A percentile compares a stretch with the other conserved stretches of the same genome.
Evolutionary conservation across 2,888 invertebrate genomes (phyloP).

Genomic region (Troglohyphantes excavatus): DNA sequence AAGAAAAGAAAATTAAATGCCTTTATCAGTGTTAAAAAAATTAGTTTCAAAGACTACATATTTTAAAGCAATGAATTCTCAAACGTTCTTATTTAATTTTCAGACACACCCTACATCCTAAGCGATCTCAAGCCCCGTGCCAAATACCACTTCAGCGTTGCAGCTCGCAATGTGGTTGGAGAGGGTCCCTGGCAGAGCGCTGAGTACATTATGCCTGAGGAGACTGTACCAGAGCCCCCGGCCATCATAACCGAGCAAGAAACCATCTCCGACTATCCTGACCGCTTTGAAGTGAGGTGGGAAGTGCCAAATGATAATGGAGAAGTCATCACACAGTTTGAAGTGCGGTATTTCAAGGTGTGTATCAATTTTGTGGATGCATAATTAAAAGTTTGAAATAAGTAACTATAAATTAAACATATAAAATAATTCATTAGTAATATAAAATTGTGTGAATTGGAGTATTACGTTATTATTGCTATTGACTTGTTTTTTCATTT

Average conservation of each 20-base stretch:
- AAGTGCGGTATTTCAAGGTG: slow-evolving; percentile 91
- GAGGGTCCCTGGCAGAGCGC: slow-evolving; percentile 88
- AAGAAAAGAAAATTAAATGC: too few species aligned
- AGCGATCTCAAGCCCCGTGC: slow-evolving; percentile 90
- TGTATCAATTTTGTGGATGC: neutral
- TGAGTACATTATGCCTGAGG: slow-evolving; percentile 88
- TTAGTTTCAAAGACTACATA: too few species aligned
- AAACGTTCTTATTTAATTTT: slow-evolving; percentile 16
- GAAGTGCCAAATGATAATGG: slow-evolving; percentile 93
- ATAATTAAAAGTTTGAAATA: too few species aligned
- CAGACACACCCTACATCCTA: slow-evolving; percentile 90
- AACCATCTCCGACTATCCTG: slow-evolving; percentile 86
- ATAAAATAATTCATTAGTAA: too few species aligned
- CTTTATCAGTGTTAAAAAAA: too few species aligned
- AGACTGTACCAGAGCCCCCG: slow-evolving; percentile 89
- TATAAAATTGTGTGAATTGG: too few species aligned
- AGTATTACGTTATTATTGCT: too few species aligned
- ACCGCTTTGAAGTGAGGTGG: slow-evolving; percentile 90
- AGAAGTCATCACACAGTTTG: slow-evolving; percentile 91
- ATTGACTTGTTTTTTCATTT: too few species aligned
- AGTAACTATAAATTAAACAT: too few species aligned
- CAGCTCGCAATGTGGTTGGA: slow-evolving; percentile 92
- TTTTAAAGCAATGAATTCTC: neutral
- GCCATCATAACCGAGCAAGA: slow-evolving; percentile 85
- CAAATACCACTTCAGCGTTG: slow-evolving; percentile 91